A percentile compares a stretch with the other conserved stretches of the same genome.
phyloP scores from a whole-genome alignment of 1,140 invertebrate genomes.

The Brachystomella parvula region DNA sequence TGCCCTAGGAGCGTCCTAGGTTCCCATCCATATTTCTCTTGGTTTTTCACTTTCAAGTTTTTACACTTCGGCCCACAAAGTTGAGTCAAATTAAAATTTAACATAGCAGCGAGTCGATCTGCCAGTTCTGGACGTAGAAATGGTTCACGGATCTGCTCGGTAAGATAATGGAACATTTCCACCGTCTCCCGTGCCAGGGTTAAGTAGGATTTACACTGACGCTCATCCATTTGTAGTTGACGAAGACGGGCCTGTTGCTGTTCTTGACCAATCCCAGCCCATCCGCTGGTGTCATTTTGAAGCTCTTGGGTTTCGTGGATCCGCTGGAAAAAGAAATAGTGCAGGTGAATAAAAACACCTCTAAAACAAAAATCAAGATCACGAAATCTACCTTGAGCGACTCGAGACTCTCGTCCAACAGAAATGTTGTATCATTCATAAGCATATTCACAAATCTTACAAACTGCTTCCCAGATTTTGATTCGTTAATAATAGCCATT shows the following conservation, averaged over 20 bases:
- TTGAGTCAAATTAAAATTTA: slow-evolving; percentile 95
- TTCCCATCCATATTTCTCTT: slow-evolving; percentile 87
- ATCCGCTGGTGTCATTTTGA: slow-evolving; percentile 61
- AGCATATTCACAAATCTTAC: slow-evolving; percentile 98
- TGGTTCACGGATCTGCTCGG: slow-evolving; percentile 85
- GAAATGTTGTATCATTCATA: slow-evolving; percentile 97
- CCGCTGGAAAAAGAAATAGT: slow-evolving; percentile 43
- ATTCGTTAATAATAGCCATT: slow-evolving; percentile 34
- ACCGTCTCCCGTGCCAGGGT: slow-evolving; percentile 92
- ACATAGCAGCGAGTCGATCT: slow-evolving; percentile 88
- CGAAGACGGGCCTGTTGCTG: slow-evolving; percentile 66
- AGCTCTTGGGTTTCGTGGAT: slow-evolving; percentile 90
- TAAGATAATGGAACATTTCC: slow-evolving; percentile 96
- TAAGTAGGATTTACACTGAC: slow-evolving; percentile 87
- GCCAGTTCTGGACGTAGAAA: slow-evolving; percentile 87
- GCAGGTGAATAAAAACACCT: not conserved
- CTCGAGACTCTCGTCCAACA: slow-evolving; percentile 91
- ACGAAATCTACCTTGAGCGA: slow-evolving; percentile 71
- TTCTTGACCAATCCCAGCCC: slow-evolving; percentile 58
- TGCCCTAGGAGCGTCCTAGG: slow-evolving; percentile 80
- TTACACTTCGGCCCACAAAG: slow-evolving; percentile 96
- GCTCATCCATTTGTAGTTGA: slow-evolving; percentile 78
- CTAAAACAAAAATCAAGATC: not conserved
- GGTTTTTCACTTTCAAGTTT: slow-evolving; percentile 91
- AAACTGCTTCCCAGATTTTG: slow-evolving; percentile 76